phyloP scores from a whole-genome alignment of 2,113 vertebrate species.

The rat (Rattus norvegicus) region GRCr8 NC_086023.1:65049501-65050000 shows the following conservation, averaged over 20 bases:
- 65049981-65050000: not conserved
- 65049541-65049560: not conserved
- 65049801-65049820: not conserved
- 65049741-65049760: not conserved
- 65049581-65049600: not conserved
- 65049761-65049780: not conserved
- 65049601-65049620: not conserved
- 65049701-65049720: not conserved
- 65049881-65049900: not conserved
- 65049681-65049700: not conserved
- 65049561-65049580: conserved; percentile 26
- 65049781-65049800: not conserved
- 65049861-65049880: not conserved
- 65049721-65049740: not conserved
- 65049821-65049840: not conserved
- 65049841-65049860: not conserved
- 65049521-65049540: not conserved
- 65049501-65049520: no score
- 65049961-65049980: not conserved
- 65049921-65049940: not conserved
- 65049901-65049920: not conserved
- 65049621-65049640: not conserved
- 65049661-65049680: not conserved
- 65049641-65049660: not conserved
- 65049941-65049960: not conserved